Evolutionary conservation across 2,888 invertebrate species (phyloP).

Genomic region (Coelogynopora nodosa): DNA sequence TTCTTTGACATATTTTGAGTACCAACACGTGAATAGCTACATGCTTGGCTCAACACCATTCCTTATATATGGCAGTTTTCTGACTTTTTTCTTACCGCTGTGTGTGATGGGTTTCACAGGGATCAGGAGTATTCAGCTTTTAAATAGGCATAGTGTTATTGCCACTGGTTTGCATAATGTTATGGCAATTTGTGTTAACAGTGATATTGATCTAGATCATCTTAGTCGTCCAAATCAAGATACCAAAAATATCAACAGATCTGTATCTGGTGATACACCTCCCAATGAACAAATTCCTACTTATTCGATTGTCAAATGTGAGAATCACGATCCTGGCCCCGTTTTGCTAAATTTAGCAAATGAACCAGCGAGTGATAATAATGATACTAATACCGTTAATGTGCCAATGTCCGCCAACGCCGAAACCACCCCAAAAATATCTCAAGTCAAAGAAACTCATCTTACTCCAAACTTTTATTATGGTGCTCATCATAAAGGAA

Average conservation of each 20-base stretch:
- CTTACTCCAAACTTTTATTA: conserved; percentile 9
- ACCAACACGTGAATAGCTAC: not conserved
- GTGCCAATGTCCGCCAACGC: not conserved
- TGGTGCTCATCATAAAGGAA: not conserved
- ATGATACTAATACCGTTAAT: no score
- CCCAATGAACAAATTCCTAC: no score
- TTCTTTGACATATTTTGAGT: not conserved
- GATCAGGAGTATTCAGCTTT: conserved; percentile 43
- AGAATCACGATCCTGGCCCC: no score
- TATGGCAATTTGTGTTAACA: conserved; percentile 20
- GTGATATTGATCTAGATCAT: not conserved
- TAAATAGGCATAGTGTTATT: conserved; percentile 40
- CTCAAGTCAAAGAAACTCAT: not conserved
- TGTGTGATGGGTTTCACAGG: conserved; percentile 41
- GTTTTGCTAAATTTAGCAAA: no score
- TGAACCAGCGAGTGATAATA: no score
- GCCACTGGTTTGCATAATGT: conserved; percentile 34
- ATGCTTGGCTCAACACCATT: conserved; percentile 43
- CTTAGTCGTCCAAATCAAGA: not conserved
- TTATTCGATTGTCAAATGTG: no score
- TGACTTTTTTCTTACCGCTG: conserved; percentile 43
- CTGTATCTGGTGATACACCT: not conserved
- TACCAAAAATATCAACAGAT: not conserved
- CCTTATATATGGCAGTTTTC: conserved; percentile 43
- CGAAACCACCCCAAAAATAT: not conserved